Evolutionary conservation across 2,113 vertebrate genomes (phyloP), one percentile per base, ranked within the genome.

Genomic region (Cervus canadensis): DNA sequence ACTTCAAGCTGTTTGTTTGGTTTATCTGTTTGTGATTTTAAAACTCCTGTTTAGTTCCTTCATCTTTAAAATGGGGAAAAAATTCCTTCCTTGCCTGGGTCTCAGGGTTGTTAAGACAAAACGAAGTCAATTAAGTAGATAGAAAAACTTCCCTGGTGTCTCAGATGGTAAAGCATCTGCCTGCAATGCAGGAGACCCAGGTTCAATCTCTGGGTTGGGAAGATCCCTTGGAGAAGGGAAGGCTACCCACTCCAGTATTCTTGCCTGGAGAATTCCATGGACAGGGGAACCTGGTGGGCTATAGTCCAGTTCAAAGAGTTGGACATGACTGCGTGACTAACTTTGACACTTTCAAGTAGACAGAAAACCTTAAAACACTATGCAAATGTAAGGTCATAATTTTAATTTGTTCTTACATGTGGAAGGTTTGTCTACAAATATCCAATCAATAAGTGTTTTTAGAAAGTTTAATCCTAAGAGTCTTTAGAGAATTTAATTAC

Each of bases 391-490:
- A 92, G 71, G 36, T 67, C n/a, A 23, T 76, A 79, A 48, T 92
- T 96, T 89, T 26, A 60, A 40, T 88, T 90, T 94, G 33, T 79
- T 85, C n/a, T 95, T 91, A 10, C 3, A 3, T 21, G 12, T 45
- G 13, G 83, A 90, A 93, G 2, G n/a, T 90, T 56, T 93, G 26
- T 96, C n/a, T 96, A 30, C n/a, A 95, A 79, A 54, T 95, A 85
- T 26, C 30, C 45, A 95, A 36, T 94, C 50, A 88, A 0, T 92
- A 79, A 92, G 10, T 93, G 7, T 50, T 87, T 84, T 90, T 89
- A 92, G 57, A 64, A 90, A 85, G 64, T 88, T 88, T 92, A 90
- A 87, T 87, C 25, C 15, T 74, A 30, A 48, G 62, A 92, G 45
- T 56, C 54, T 95, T 67, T 45, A 56, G 50, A 95, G 50, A 45